Evolutionary conservation across 2,797 vertebrate species (phyloP).

Genomic region (Mycteria americana): DNA sequence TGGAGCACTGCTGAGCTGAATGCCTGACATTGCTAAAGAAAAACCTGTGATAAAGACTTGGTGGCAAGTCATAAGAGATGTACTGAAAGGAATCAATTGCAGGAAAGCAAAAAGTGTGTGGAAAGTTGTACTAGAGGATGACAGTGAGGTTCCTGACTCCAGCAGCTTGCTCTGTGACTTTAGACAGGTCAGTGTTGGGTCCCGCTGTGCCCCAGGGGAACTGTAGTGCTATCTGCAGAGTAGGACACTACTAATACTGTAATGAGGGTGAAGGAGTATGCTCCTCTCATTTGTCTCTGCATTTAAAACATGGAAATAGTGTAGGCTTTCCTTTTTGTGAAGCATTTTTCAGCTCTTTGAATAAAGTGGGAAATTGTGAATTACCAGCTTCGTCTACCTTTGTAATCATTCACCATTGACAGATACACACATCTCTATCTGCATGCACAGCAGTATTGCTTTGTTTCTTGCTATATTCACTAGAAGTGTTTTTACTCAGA

Average conservation of each 20-base stretch:
- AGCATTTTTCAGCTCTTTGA: background rate
- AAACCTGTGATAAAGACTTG: background rate
- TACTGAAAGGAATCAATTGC: background rate
- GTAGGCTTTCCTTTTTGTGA: background rate
- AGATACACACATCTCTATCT: background rate
- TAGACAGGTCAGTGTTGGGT: background rate
- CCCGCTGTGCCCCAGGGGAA: fast-evolving
- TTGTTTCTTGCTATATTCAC: background rate
- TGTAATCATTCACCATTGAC: background rate
- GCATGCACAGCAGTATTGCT: background rate
- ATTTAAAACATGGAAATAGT: background rate
- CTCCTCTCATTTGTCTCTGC: background rate
- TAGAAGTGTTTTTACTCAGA: background rate
- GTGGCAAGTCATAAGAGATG: background rate
- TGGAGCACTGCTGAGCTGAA: background rate
- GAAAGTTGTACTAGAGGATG: background rate
- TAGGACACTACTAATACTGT: background rate
- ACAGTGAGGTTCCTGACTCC: background rate
- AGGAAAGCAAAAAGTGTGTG: background rate
- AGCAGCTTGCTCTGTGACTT: background rate
- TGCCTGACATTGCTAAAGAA: background rate
- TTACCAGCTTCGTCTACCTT: background rate
- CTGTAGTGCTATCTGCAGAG: fast-evolving
- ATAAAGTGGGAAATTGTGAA: background rate
- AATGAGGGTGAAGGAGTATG: background rate